Conservation (phyloP, 2,888 invertebrate species). For the Tenthredo scrophulariae region DNA sequence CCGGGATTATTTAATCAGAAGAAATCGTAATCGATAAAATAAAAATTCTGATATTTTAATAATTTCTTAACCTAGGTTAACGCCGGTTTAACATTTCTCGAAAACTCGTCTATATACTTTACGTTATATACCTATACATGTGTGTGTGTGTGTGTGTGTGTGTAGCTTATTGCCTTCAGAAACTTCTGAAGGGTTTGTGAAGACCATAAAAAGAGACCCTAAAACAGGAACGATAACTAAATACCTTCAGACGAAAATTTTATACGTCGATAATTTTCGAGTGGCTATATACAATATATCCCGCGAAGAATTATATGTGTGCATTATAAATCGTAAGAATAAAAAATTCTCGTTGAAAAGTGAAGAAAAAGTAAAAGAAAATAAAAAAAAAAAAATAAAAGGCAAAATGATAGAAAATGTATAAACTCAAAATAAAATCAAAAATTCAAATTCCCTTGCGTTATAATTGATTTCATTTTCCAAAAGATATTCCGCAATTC, state of each 20-base stretch:
- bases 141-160: no score
- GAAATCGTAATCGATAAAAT: background rate
- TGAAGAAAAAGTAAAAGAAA: background rate
- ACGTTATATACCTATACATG: background rate
- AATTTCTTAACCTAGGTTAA: conserved; percentile 7
- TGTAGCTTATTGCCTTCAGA: background rate
- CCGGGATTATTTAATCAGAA: background rate
- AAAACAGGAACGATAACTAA: background rate
- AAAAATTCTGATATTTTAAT: background rate
- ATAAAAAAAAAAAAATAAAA: background rate
- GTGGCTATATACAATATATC: background rate
- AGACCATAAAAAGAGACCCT: conserved; percentile 20
- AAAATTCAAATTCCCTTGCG: background rate
- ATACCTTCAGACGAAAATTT: background rate
- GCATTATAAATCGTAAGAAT: background rate
- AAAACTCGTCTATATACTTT: background rate
- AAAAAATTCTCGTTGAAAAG: background rate
- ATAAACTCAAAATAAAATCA: background rate
- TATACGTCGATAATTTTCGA: conserved; percentile 23
- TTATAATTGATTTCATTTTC: background rate
- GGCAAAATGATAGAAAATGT: background rate
- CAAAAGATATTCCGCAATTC: background rate
- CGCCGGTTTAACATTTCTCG: background rate
- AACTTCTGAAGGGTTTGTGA: background rate
- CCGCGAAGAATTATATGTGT: background rate